Conservation (phyloP, 2,888 invertebrate species). For the Scaptomyza parva region DNA sequence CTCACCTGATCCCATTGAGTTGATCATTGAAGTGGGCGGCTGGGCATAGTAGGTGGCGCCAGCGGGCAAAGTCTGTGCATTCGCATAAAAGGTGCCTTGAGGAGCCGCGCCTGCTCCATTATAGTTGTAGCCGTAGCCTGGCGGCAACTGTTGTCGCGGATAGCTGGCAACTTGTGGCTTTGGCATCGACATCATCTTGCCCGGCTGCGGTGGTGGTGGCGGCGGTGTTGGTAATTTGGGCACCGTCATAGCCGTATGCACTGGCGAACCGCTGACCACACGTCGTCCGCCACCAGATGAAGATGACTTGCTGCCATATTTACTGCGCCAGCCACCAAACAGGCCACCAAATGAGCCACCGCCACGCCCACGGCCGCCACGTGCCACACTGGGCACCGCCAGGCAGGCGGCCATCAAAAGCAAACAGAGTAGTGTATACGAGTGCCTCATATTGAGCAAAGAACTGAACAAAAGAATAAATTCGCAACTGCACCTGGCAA, state of each 20-base stretch:
- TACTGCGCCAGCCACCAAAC: conserved; percentile 81
- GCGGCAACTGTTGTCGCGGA: conserved; percentile 68
- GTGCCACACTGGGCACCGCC: conserved; percentile 58
- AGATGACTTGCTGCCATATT: conserved; percentile 78
- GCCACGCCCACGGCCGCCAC: conserved; percentile 80
- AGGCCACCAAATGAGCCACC: conserved; percentile 81
- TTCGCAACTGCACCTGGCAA: conserved; percentile 56
- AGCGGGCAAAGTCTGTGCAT: conserved; percentile 71
- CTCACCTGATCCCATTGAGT: conserved; percentile 73
- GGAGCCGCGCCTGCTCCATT: conserved; percentile 29
- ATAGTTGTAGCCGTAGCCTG: conserved; percentile 49
- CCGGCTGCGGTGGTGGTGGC: conserved; percentile 48
- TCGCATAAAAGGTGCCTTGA: conserved; percentile 70
- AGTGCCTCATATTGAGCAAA: conserved; percentile 51
- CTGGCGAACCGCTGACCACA: conserved; percentile 72
- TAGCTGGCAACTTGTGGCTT: conserved; percentile 56
- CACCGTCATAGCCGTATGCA: conserved; percentile 67
- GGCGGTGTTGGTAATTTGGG: conserved; percentile 66
- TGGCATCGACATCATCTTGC: conserved; percentile 37
- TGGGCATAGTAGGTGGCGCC: conserved; percentile 80
- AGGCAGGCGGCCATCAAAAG: conserved; percentile 49
- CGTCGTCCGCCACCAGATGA: conserved; percentile 68
- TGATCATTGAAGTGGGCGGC: conserved; percentile 57
- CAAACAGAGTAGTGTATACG: conserved; percentile 37
- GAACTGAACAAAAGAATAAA: not conserved